Base-by-base conservation (phyloP, 2,888 invertebrate species). In the Limnephilus auricula region DNA sequence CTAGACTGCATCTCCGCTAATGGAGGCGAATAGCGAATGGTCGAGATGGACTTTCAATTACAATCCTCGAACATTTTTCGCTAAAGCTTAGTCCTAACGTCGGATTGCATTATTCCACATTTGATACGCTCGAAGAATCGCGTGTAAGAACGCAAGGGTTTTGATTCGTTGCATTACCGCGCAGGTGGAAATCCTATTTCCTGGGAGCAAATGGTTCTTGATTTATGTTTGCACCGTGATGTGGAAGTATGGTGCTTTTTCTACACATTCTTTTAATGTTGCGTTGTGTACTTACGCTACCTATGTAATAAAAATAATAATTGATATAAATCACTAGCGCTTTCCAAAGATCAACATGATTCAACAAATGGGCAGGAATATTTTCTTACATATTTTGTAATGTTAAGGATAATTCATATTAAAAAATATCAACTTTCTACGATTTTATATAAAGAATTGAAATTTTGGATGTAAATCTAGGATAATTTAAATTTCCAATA, bases 11-110 rank as follows among this genome's bases (percentile, higher is more conserved):
- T 80, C 31, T 80, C 80, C 80, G 80, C 80, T 80, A 80, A 80
- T 80, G 80, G 80, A 80, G 18, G 32, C 80, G 80, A 80, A 32
- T 32, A 30, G 31, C 80, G 30, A 65, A 65, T n/a, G 25, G 65
- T n/a, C 65, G 65, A 65, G 65, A 65, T n/a, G 34, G 40, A 84
- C 84, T 34, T 82, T 37, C 84, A 84, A 84, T 84, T 84, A 84
- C 34, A 84, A 84, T 37, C 37, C 84, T 34, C n/a, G 40, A 37
- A 84, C 84, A 84, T 37, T 37, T 84, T 84, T 84, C 37, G n/a
- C 84, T 37, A 13, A 25, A 84, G 84, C 65, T 65, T 65, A 65
- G 65, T 65, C 65, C 65, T 65, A 65, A 65, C 65, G 65, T 80
- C 80, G 80, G 80, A 80, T 80, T 80, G 80, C 80, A 80, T 80